Percentiles rank a stretch among this genome's conserved stretches.
Conservation (phyloP, 2,888 invertebrate species). For the Colletes collaris region DNA sequence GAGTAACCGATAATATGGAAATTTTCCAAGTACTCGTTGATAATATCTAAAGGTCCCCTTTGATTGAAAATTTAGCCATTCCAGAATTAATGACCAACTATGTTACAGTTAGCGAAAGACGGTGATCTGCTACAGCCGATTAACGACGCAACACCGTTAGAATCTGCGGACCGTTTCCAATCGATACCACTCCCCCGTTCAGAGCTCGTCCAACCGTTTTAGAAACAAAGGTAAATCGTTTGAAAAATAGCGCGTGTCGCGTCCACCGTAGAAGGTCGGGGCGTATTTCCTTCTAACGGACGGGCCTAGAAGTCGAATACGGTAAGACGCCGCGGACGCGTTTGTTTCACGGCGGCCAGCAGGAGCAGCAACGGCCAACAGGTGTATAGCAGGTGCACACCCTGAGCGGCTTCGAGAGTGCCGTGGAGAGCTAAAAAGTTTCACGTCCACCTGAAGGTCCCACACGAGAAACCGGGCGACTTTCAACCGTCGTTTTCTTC, state of each 20-base stretch:
- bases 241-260: no score
- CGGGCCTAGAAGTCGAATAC: conserved; percentile 45
- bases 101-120: no score
- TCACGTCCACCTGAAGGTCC: conserved; percentile 81
- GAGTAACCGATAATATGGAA: no score
- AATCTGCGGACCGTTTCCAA: no score
- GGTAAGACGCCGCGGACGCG: conserved; percentile 49
- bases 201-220: no score
- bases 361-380: conserved; percentile 80
- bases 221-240: no score
- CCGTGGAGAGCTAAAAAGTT: conserved; percentile 74
- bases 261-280: conserved; percentile 33
- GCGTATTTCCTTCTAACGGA: conserved; percentile 63
- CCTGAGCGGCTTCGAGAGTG: conserved; percentile 71
- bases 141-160: neutral
- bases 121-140: no score
- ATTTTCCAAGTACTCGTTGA: no score
- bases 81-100: no score
- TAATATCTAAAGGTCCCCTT: no score
- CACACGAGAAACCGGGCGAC: conserved; percentile 77
- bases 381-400: conserved; percentile 82
- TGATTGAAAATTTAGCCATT: no score
- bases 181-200: no score
- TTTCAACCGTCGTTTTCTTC: conserved; percentile 78
- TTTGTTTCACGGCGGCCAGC: conserved; percentile 59